phyloP scores from a whole-genome alignment of 2,888 invertebrate genomes.

The Phengaris arion region DNA sequence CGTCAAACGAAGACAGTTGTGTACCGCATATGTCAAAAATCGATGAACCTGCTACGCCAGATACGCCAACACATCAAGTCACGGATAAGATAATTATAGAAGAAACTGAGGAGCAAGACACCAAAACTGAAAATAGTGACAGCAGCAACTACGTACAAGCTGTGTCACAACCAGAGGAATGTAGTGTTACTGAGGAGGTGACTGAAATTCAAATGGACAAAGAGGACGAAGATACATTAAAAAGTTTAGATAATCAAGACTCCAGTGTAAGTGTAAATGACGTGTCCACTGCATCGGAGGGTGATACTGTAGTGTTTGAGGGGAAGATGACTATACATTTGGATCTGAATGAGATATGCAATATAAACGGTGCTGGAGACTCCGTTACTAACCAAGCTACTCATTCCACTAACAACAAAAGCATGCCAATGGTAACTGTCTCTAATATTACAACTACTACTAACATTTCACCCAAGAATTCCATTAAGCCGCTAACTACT shows the following conservation, averaged over 20 bases:
- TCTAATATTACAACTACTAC: slow-evolving; percentile 78
- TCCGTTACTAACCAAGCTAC: slow-evolving; percentile 54
- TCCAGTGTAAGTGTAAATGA: slow-evolving; percentile 79
- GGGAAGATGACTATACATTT: slow-evolving; percentile 78
- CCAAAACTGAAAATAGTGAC: slow-evolving; percentile 63
- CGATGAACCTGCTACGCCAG: slow-evolving; percentile 51
- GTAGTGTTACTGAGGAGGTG: slow-evolving; percentile 67
- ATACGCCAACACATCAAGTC: slow-evolving; percentile 46
- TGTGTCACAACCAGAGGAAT: slow-evolving; percentile 67
- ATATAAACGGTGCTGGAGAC: slow-evolving; percentile 70
- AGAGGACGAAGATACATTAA: slow-evolving; percentile 75
- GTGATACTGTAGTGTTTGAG: slow-evolving; percentile 76
- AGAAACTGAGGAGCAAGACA: slow-evolving; percentile 67
- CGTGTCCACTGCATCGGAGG: slow-evolving; percentile 69
- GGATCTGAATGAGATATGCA: slow-evolving; percentile 76
- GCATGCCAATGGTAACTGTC: slow-evolving; percentile 79
- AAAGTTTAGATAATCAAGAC: slow-evolving; percentile 77
- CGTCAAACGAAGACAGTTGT: slow-evolving; percentile 67
- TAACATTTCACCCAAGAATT: slow-evolving; percentile 76
- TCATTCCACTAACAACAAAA: slow-evolving; percentile 67
- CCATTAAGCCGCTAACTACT: slow-evolving; percentile 71
- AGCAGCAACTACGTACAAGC: slow-evolving; percentile 73
- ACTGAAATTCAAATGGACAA: slow-evolving; percentile 76
- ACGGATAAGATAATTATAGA: slow-evolving; percentile 68
- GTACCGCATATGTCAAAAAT: slow-evolving; percentile 56